A percentile compares a stretch with the other conserved stretches of the same genome.
phyloP scores from a whole-genome alignment of 2,888 invertebrate genomes.

The Eristalis pertinax region DNA sequence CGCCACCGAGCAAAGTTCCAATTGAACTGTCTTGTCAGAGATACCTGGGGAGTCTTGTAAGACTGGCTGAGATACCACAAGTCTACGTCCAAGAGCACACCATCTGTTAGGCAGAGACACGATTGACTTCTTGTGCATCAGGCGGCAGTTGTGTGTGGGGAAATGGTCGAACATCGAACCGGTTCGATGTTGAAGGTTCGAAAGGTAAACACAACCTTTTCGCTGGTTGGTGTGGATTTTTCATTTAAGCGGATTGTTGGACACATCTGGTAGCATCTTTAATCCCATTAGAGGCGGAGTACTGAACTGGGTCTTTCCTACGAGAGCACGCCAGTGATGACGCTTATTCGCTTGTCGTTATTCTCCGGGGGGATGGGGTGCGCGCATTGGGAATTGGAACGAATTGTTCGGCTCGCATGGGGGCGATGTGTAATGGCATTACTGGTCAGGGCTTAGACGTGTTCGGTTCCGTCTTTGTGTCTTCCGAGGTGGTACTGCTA shows the following conservation, averaged over 20 bases:
- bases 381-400: slow-evolving; percentile 40
- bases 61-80: slow-evolving; percentile 36
- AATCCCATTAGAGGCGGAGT: slow-evolving; percentile 64
- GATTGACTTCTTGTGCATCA: slow-evolving; percentile 43
- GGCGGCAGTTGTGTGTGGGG: slow-evolving; percentile 43
- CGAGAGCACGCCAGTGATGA: not conserved
- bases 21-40: slow-evolving; percentile 61
- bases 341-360: slow-evolving; percentile 41
- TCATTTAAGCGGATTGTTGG: slow-evolving; percentile 59
- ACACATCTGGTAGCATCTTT: slow-evolving; percentile 59
- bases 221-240: slow-evolving; percentile 19
- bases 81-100: slow-evolving; percentile 13
- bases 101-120: slow-evolving; percentile 34
- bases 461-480: slow-evolving; percentile 13
- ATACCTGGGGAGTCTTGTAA: slow-evolving; percentile 47
- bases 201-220: slow-evolving; percentile 60
- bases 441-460: slow-evolving; percentile 24
- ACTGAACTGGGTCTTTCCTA: slow-evolving; percentile 30
- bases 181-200: slow-evolving; percentile 20
- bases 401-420: slow-evolving; percentile 19
- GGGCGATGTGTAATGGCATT: slow-evolving; percentile 29
- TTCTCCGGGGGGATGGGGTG: slow-evolving; percentile 45
- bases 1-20: slow-evolving; percentile 62
- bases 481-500: slow-evolving; percentile 10
- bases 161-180: slow-evolving; percentile 52